Conservation (phyloP, 2,797 vertebrate genomes). For the Muscicapa striata region DNA sequence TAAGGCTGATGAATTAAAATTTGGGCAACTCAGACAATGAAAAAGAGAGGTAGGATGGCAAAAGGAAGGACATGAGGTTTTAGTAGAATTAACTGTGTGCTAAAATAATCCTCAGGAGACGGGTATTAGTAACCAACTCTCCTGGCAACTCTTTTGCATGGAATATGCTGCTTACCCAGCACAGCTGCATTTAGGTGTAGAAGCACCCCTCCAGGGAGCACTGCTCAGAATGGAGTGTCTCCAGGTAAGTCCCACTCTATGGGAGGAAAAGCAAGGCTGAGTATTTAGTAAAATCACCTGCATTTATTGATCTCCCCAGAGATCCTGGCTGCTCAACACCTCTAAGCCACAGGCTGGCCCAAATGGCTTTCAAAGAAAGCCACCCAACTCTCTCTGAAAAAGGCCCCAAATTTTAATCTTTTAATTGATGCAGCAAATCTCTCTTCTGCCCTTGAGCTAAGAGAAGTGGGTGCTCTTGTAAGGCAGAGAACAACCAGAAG, state of each 20-base stretch:
- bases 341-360: background rate
- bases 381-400: background rate
- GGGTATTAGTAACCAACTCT: background rate
- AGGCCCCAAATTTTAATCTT: background rate
- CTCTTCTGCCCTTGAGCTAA: background rate
- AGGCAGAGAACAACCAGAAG: slow-evolving; percentile 32
- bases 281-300: background rate
- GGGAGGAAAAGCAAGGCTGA: background rate
- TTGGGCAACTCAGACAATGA: background rate
- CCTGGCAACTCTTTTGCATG: background rate
- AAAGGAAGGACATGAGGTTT: background rate
- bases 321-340: background rate
- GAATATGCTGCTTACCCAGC: background rate
- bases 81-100: background rate
- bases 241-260: background rate
- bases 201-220: background rate
- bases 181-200: background rate
- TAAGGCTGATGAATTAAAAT: background rate
- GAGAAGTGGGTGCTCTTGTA: background rate
- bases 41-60: background rate
- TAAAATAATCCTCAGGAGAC: background rate
- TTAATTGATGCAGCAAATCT: background rate
- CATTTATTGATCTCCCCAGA: background rate
- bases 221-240: background rate
- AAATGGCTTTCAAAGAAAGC: background rate